Evolutionary conservation across 2,113 vertebrate species (phyloP).

Genomic region (Sinocyclocheilus maitianheensis): DNA sequence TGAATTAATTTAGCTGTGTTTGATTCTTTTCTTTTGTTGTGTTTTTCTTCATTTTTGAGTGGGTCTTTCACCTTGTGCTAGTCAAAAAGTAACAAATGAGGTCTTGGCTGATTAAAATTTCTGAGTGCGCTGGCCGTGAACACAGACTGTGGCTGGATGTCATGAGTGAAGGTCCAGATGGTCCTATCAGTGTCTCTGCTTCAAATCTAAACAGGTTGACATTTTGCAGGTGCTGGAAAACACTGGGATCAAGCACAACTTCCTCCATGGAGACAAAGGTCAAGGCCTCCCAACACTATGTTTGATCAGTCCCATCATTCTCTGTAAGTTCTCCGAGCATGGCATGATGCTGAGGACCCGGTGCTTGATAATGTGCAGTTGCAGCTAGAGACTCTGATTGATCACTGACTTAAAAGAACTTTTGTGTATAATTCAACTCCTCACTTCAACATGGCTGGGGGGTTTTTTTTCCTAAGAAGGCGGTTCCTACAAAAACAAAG

Average conservation of each 20-base stretch:
- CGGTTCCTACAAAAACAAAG: neutral
- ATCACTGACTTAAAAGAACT: conserved; percentile 67
- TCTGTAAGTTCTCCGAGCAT: conserved; percentile 56
- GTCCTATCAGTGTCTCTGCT: conserved; percentile 68
- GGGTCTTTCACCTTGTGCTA: conserved; percentile 61
- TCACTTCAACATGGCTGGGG: conserved; percentile 57
- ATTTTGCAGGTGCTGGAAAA: conserved; percentile 85
- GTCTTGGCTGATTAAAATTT: conserved; percentile 70
- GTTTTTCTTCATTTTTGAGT: conserved; percentile 16
- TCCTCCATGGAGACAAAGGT: conserved; percentile 80
- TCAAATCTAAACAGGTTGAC: conserved; percentile 83
- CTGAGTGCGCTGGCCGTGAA: conserved; percentile 69
- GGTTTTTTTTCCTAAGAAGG: conserved; percentile 53
- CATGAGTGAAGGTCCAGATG: conserved; percentile 73
- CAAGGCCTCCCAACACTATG: conserved; percentile 75
- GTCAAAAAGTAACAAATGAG: conserved; percentile 69
- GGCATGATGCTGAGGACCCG: conserved; percentile 65
- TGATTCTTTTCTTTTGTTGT: conserved; percentile 62
- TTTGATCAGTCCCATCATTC: conserved; percentile 77
- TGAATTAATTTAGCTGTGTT: conserved; percentile 71
- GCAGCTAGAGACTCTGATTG: conserved; percentile 61
- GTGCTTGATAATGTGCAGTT: conserved; percentile 68
- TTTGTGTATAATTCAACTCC: conserved; percentile 71
- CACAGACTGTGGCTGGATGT: conserved; percentile 73
- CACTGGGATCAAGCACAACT: conserved; percentile 80